Evolutionary conservation across 2,113 vertebrate genomes (phyloP).

Genomic region (Cryptotis parvus): DNA sequence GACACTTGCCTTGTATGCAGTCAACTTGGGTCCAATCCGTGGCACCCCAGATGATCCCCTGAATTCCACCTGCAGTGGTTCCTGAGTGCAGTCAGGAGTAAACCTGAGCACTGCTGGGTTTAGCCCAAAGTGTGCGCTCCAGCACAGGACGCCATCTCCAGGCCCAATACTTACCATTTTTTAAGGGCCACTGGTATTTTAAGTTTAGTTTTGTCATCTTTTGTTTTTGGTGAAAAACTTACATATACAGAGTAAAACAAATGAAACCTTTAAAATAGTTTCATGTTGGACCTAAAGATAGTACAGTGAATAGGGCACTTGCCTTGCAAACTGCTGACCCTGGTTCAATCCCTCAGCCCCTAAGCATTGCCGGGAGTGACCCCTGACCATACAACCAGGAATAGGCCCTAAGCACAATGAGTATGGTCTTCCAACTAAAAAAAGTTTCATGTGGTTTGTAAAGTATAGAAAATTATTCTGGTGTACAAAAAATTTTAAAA

Average conservation of each 20-base stretch:
- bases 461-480: conserved; percentile 24
- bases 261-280: not conserved
- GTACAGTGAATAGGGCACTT: not conserved
- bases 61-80: no score
- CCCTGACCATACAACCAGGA: no score
- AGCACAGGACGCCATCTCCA: not conserved
- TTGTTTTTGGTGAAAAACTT: not conserved
- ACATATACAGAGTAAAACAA: not conserved
- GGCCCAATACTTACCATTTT: not conserved
- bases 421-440: not conserved
- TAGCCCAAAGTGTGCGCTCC: no score
- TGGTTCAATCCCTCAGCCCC: not conserved
- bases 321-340: not conserved
- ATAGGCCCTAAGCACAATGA: no score
- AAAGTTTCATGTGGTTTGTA: conserved; percentile 16
- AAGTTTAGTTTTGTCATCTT: not conserved
- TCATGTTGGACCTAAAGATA: not conserved
- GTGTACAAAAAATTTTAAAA: conserved; percentile 24
- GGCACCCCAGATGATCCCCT: no score
- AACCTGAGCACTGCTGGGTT: no score
- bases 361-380: no score
- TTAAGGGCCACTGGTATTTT: not conserved
- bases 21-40: no score
- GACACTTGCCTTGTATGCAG: no score
- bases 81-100: no score